Evolutionary conservation across 1,140 invertebrate genomes (phyloP).

Genomic region (Cardiocondyla obscurior): DNA sequence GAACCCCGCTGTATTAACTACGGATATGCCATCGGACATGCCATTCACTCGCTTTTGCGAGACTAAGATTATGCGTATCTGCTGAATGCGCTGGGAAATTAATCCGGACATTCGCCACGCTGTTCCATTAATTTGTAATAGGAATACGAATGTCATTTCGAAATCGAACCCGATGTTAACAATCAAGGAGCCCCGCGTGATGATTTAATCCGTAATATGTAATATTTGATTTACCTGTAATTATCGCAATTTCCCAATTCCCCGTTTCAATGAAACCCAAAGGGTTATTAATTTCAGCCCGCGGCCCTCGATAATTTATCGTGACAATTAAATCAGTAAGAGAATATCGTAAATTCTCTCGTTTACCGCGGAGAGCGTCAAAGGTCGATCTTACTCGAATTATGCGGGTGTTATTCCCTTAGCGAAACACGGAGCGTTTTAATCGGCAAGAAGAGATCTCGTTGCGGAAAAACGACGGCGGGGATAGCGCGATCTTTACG

Average conservation of each 20-base stretch:
- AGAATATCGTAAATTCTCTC: neutral
- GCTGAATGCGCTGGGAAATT: neutral
- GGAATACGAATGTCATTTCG: neutral
- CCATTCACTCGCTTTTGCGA: neutral
- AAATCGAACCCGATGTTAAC: neutral
- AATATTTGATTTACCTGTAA: neutral
- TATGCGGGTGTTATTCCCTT: neutral
- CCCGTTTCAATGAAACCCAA: too few relatives aligned
- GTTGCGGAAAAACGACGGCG: conserved; percentile 14
- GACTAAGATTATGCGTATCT: neutral
- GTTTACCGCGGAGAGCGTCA: neutral
- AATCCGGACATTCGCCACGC: neutral
- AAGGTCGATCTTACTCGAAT: neutral
- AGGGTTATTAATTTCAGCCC: neutral
- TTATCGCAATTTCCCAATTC: neutral
- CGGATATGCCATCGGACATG: conserved; percentile 1
- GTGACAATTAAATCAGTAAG: neutral
- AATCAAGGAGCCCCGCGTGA: neutral
- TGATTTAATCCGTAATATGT: neutral
- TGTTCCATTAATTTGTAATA: conserved; percentile 17
- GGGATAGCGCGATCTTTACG: conserved; percentile 41
- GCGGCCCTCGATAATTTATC: neutral
- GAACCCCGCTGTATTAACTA: conserved; percentile 15
- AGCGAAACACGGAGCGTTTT: conserved; percentile 10
- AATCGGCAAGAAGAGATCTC: conserved; percentile 14